Base-by-base conservation (phyloP, 2,797 vertebrate genomes). In the Coracias cyanogaster region DNA sequence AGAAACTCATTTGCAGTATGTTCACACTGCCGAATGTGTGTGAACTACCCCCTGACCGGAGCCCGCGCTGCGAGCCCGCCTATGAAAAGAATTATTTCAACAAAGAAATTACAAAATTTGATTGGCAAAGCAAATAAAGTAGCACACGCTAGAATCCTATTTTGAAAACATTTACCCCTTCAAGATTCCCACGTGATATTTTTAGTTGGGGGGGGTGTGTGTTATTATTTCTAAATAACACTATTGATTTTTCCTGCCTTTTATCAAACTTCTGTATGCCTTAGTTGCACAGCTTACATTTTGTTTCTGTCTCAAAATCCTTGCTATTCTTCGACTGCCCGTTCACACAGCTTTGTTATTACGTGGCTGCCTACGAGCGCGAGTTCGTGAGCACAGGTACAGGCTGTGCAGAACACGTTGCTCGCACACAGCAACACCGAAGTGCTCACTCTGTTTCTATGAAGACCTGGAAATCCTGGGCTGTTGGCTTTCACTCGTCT, bases 1-100 rank as follows among this genome's bases (percentile, higher is more conserved):
- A 96, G 83, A 60, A 94, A 94, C 81, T 91, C 71, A 84, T 79
- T 45, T 67, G 81, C 95, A 79, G 91, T 19, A 43, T 18, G 66
- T 55, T 95, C 93, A 94, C 81, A 85, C 72, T 57, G 84, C 60
- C 46, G 82, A 82, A 91, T 81, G 11, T 55, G 73, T 46, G 81
- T 65, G 83, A 91, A 69, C 70, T 49, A 12, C 58, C 33, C 2
- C 28, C 54, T 46, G 72, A 25, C 69, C 46, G 3, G 25, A 86
- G 81, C 11, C 86, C 72, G 65, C 70, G 62, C 41, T 8, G 39
- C 33, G 12, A 84, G 67, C 49, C 71, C 37, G 25, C 4, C 20
- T 9, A 52, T 20, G 28, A 60, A 67, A 8, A 29, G 81, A 76
- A 62, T 61, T 83, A 69, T 72, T 60, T 58, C 41, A 78, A 90